Percentiles rank a stretch among this genome's conserved stretches.
These are phyloP conservation scores for Zingel zingel DNA, from an alignment of 2,113 vertebrate species.

Conservation along the genomic window DNA sequence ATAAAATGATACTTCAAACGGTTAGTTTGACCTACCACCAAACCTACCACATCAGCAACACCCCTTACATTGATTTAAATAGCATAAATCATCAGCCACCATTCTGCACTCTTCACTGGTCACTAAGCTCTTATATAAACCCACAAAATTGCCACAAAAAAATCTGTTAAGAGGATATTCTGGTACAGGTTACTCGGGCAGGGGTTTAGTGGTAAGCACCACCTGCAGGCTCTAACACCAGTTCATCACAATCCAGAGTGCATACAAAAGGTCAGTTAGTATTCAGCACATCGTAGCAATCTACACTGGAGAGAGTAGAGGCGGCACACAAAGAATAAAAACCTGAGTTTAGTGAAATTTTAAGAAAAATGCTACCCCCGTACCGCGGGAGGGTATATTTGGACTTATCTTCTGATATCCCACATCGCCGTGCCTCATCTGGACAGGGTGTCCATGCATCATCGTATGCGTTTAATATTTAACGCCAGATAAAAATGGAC, in stretches of 20 bases:
- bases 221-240: conserved; percentile 50
- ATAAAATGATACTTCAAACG: not conserved
- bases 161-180: conserved; percentile 29
- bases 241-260: conserved; percentile 46
- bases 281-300: conserved; percentile 47
- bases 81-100: conserved; percentile 10
- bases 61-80: not conserved
- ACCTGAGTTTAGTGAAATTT: conserved; percentile 15
- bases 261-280: conserved; percentile 48
- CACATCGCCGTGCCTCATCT: conserved; percentile 39
- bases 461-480: conserved; percentile 58
- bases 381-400: conserved; percentile 54
- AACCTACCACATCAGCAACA: not conserved
- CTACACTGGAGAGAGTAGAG: conserved; percentile 33
- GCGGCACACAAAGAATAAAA: conserved; percentile 13
- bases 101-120: conserved; percentile 12
- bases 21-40: too few relatives aligned
- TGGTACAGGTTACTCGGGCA: conserved; percentile 40
- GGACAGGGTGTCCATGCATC: conserved; percentile 55
- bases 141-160: conserved; percentile 11
- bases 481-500: conserved; percentile 66
- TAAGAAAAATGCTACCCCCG: conserved; percentile 21
- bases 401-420: conserved; percentile 45
- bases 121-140: conserved; percentile 34
- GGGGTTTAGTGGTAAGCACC: conserved; percentile 50